phyloP scores from a whole-genome alignment of 2,888 invertebrate genomes.

The Spodoptera exigua region DNA sequence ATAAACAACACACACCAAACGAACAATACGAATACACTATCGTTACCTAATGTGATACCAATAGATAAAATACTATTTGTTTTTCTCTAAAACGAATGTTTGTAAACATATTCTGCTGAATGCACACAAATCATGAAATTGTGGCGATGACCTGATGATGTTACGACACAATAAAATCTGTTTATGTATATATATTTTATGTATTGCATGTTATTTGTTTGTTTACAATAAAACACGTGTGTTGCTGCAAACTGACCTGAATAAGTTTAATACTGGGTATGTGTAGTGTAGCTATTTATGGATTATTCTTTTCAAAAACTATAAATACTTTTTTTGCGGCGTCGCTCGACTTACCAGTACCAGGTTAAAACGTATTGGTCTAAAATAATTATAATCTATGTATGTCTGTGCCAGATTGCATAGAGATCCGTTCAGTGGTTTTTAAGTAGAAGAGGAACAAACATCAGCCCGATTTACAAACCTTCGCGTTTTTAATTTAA shows the following conservation, averaged over 20 bases:
- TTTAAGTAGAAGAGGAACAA: no score
- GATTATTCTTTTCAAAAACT: no score
- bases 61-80: slow-evolving; percentile 21
- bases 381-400: no score
- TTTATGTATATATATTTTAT: slow-evolving; percentile 40
- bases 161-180: slow-evolving; percentile 45
- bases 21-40: not conserved
- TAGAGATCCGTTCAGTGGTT: no score
- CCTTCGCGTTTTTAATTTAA: no score
- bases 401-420: no score
- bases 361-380: no score
- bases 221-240: slow-evolving; percentile 27
- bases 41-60: slow-evolving; percentile 22
- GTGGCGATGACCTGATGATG: slow-evolving; percentile 34
- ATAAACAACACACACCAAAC: slow-evolving; percentile 11
- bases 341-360: no score
- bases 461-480: no score
- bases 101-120: slow-evolving; percentile 26
- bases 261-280: slow-evolving; percentile 7
- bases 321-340: no score
- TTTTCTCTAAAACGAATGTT: slow-evolving; percentile 22
- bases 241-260: slow-evolving; percentile 24
- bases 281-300: no score
- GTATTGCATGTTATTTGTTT: slow-evolving; percentile 33
- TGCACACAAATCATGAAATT: slow-evolving; percentile 10